Base-by-base conservation (phyloP, 2,797 vertebrate species). In the Hemitrygon akajei region DNA sequence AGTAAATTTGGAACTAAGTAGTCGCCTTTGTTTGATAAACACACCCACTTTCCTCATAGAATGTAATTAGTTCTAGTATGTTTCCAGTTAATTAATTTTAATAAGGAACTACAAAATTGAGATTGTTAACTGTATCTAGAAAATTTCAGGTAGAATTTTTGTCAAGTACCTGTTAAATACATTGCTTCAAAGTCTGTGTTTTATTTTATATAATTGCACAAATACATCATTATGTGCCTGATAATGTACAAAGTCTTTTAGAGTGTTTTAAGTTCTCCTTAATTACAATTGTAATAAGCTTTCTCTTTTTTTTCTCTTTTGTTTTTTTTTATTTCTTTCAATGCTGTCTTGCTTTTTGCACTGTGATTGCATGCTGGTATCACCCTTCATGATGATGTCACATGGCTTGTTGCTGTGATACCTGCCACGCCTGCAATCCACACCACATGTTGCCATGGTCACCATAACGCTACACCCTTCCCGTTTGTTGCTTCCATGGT, bases 331-430 rank as follows among this genome's bases (percentile, higher is more conserved):
- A 91, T 80, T 94, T 95, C 94, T 94, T 94, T 95, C 95, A 96
- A 95, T 95, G 95, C 96, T 96, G 95, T 96, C 96, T 97, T 96
- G 96, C 97, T 97, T 66, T 34, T 97, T 97, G 96, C 96, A 96
- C 96, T 97, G 96, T 97, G 97, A 96, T 96, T 98, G 98, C 98
- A 98, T 98, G 98, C 96, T 96, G 97, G 96, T 98, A 96, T 97
- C 95, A 96, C 97, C 82, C 98, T 97, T 98, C 97, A 96, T 97
- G 97, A 97, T 96, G 97, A 97, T 97, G 97, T 97, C 97, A 97
- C 97, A 96, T 97, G 97, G 98, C 97, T 98, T 98, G 97, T 97
- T 98, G 97, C 98, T 98, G 98, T 97, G 97, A 97, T 96, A 97
- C 97, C 97, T 97, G 96, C 97, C 97, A 96, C 96, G 96, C 97